Conservation (phyloP, 2,113 vertebrate genomes). For the Grammomys dolichurus region DNA sequence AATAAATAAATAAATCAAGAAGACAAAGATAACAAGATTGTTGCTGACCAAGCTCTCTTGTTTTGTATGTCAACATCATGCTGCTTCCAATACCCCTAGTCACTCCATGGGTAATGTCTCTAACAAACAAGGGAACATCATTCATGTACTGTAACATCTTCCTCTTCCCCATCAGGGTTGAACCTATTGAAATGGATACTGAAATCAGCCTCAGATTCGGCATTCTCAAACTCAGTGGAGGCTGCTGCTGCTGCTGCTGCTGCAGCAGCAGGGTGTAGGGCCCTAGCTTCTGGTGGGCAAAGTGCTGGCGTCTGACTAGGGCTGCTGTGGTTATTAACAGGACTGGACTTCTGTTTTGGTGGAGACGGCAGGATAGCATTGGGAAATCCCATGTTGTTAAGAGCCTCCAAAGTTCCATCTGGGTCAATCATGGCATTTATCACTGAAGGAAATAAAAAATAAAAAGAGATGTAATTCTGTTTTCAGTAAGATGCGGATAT, state of each 20-base stretch:
- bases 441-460: constrained; percentile 84
- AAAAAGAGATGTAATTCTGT: not conserved
- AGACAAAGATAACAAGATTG: constrained; percentile 84
- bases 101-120: constrained; percentile 80
- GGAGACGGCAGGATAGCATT: constrained; percentile 88
- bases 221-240: constrained; percentile 84
- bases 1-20: constrained; percentile 81
- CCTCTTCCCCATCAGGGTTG: constrained; percentile 93
- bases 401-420: constrained; percentile 95
- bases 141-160: constrained; percentile 91
- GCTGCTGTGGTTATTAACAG: constrained; percentile 82
- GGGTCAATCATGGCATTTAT: constrained; percentile 99
- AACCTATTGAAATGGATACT: constrained; percentile 92
- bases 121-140: constrained; percentile 85
- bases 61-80: constrained; percentile 76
- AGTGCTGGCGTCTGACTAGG: constrained; percentile 80
- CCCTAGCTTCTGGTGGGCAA: constrained; percentile 85
- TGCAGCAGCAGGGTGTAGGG: constrained; percentile 77
- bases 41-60: constrained; percentile 82
- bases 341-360: constrained; percentile 88
- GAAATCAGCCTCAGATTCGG: constrained; percentile 87
- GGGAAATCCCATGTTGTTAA: constrained; percentile 92
- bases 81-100: constrained; percentile 81
- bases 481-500: not conserved
- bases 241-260: constrained; percentile 61